Conservation (phyloP, 1,140 invertebrate genomes). For the Drosophila azteca region DNA sequence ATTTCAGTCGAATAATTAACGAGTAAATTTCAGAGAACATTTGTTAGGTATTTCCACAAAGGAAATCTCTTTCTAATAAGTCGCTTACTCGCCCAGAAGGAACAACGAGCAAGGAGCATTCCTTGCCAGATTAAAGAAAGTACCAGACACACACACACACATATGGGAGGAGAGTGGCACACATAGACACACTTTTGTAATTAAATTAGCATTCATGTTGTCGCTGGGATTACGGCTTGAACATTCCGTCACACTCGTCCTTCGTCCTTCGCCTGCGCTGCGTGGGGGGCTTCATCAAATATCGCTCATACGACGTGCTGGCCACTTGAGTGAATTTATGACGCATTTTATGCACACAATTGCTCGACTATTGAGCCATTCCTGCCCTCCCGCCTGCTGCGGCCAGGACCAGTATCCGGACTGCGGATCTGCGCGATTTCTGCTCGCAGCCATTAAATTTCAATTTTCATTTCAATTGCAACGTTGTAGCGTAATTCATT, state of each 20-base stretch:
- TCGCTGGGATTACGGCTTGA: constrained; percentile 50
- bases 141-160: too few relatives aligned
- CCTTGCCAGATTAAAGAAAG: background rate
- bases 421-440: constrained; percentile 7
- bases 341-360: constrained; percentile 49
- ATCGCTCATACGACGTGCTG: constrained; percentile 65
- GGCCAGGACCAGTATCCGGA: too few relatives aligned
- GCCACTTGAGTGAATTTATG: constrained; percentile 61
- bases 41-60: constrained; percentile 6
- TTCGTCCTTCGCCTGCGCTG: background rate
- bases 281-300: constrained; percentile 54
- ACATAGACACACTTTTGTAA: constrained; percentile 63
- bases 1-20: constrained; percentile 4
- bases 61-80: background rate
- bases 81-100: too few relatives aligned
- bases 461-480: constrained; percentile 63
- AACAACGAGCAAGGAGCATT: too few relatives aligned
- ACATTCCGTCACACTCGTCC: constrained; percentile 14
- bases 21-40: constrained; percentile 10
- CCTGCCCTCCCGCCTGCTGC: background rate
- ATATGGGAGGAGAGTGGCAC: constrained; percentile 5
- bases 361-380: constrained; percentile 31
- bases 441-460: constrained; percentile 27
- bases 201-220: constrained; percentile 71
- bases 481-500: constrained; percentile 37